These are phyloP conservation scores for Alauda arvensis DNA, from an alignment of 2,797 vertebrate genomes.

Conservation along the genomic window DNA sequence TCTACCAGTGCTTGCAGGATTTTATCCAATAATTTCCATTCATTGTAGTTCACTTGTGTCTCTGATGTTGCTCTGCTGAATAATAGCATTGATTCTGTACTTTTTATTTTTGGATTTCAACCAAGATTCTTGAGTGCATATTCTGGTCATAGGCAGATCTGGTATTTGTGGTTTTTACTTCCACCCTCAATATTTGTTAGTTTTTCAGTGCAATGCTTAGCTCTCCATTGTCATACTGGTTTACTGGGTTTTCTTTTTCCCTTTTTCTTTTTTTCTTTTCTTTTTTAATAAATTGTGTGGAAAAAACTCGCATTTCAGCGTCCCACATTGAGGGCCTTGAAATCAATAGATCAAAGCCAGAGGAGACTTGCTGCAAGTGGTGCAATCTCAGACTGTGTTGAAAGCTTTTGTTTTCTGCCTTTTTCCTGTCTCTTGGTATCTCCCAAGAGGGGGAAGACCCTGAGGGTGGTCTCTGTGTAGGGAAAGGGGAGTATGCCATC, in stretches of 20 bases:
- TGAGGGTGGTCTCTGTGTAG: not conserved
- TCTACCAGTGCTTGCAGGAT: not conserved
- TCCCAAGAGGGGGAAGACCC: not conserved
- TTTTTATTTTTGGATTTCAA: conserved; percentile 5
- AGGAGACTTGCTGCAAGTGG: conserved; percentile 17
- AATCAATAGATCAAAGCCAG: conserved; percentile 45
- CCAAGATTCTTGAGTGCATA: not conserved
- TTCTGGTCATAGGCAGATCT: conserved; percentile 18
- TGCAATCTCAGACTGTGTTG: conserved; percentile 7
- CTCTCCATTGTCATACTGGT: not conserved
- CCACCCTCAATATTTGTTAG: not conserved
- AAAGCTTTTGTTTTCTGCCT: conserved; percentile 42
- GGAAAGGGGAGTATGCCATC: not conserved
- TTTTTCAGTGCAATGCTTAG: not conserved
- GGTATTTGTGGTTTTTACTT: not conserved
- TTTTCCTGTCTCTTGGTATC: not conserved
- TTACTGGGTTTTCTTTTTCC: not conserved
- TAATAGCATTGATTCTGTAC: conserved; percentile 9
- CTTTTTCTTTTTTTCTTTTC: not conserved
- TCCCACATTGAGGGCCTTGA: conserved; percentile 33
- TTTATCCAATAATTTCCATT: conserved; percentile 14
- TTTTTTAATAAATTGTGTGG: not conserved
- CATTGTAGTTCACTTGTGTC: not conserved
- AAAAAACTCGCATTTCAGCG: conserved; percentile 16
- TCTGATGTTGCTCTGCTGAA: not conserved